Evolutionary conservation across 2,888 invertebrate species (phyloP), one percentile per base, ranked within the genome.

Genomic region (Cantharis rustica): DNA sequence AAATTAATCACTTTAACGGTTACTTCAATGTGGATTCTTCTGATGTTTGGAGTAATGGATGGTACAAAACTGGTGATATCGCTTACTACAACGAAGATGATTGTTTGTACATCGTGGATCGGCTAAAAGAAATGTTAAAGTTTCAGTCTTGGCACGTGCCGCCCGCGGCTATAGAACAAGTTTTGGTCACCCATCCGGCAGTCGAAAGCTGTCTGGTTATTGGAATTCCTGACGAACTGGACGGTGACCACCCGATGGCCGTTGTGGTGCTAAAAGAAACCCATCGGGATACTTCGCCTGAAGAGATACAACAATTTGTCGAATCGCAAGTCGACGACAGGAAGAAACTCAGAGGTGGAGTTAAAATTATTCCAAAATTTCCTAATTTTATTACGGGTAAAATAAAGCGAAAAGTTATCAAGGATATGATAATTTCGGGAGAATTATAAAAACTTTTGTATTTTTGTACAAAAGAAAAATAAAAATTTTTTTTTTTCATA

Each of bases 151-250:
- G 88, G 84, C 89, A 90, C 81, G 90, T 91, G 3, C 91, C 95
- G 7, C 96, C 96, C 16, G 95, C 96, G 0, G 95, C 96, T 85
- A 86, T 97, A 17, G 96, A 96, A 86, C 91, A 89, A 64, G 83
- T 94, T 1, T 83, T 96, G 0, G 90, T 93, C 74, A 89, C 90
- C 20, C 94, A 95, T 86, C 93, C 94, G 0, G 91, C 90, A 17
- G 90, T 97, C 0, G 86, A 90, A 16, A 95, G 96, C 82, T 95
- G 93, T 0, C 96, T 94, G 0, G 96, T 98, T 0, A 89, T 96
- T 77, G 96, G 96, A 0, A 87, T 94, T 20, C 92, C 93, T 0
- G 92, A 95, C 83, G 88, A 90, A 0, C 86, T 88, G n/a, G 90
- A 90, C 26, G 96, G 95, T 3, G 95, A 96, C 85, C 90, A 92